Base-by-base conservation (phyloP, 2,797 vertebrate species). In the Neopelma chrysocephalum region DNA sequence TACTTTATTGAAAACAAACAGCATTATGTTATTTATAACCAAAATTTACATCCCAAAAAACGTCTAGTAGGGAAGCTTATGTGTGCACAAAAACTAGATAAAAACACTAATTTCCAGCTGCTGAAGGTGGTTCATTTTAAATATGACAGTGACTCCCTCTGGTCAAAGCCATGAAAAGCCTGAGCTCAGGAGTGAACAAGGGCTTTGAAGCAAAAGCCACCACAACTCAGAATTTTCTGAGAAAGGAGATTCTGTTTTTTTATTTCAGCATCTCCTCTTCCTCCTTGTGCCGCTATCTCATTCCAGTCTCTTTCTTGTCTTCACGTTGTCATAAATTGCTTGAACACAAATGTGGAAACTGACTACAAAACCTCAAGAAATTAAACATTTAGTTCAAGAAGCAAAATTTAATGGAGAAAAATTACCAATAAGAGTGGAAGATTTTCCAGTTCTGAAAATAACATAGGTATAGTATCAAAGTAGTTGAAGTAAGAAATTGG, bases 91-190 rank as follows among this genome's bases (percentile, higher is more conserved):
- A 58, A 31, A 54, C 12, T 47, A 61, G 38, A 68, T 38, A 40
- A 56, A 84, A n/a, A 1, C 12, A 36, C 10, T 56, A 1, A 71
- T 61, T 92, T 64, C 51, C 60, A 80, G 18, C 25, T 81, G 38
- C 47, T 62, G 50, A 47, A 81, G 23, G 27, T 34, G n/a, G 9
- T 43, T 25, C 27, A 71, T 76, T 92, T 89, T 34, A 89, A 82
- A 89, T 75, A 64, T 61, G 56, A 79, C 25, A 89, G 60, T 32
- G 86, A 73, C 34, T 95, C 66, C 57, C 23, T 61, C 78, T 95
- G 84, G 78, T n/a, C 71, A 79, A 70, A 77, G 36, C 29, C 70
- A 57, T 5, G 43, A 85, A 72, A 25, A 72, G 18, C 38, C 54
- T 23, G 36, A 87, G 27, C 54, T 90, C 58, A 86, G 38, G 77